These are phyloP conservation scores for Rousettus madagascariensis DNA, from an alignment of 2,797 vertebrate genomes.

Conservation along the genomic window DNA sequence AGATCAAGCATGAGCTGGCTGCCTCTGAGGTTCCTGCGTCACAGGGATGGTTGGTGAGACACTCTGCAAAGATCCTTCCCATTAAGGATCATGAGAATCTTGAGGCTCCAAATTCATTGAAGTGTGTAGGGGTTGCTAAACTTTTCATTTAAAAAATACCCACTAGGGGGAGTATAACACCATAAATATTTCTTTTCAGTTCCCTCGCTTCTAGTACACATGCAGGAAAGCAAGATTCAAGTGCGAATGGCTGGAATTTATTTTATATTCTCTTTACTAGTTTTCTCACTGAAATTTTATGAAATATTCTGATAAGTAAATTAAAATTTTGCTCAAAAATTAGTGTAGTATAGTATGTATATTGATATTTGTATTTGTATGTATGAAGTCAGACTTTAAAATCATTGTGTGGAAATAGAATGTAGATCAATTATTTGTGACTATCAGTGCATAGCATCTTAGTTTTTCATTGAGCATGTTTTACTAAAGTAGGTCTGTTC, in stretches of 20 bases:
- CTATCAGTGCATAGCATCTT: background rate
- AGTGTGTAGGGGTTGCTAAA: background rate
- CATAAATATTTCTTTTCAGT: slow-evolving; percentile 68
- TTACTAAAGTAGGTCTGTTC: background rate
- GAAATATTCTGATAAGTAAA: background rate
- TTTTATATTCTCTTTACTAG: background rate
- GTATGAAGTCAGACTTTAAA: slow-evolving; percentile 45
- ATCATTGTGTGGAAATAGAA: background rate
- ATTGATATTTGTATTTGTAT: slow-evolving; percentile 41
- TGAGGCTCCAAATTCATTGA: background rate
- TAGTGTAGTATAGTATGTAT: background rate
- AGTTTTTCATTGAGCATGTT: background rate
- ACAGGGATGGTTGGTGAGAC: background rate
- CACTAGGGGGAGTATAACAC: slow-evolving; percentile 85
- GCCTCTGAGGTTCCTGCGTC: background rate
- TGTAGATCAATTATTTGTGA: slow-evolving; percentile 11
- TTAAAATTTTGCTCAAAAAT: background rate
- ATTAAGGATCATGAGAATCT: background rate
- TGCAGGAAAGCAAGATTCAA: background rate
- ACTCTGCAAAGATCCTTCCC: background rate
- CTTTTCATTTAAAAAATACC: background rate
- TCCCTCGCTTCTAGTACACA: background rate
- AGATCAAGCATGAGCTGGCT: background rate
- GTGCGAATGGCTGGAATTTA: background rate
- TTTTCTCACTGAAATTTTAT: background rate